These are phyloP conservation scores for Mythimna loreyi DNA, from an alignment of 2,888 invertebrate genomes.

Conservation along the genomic window DNA sequence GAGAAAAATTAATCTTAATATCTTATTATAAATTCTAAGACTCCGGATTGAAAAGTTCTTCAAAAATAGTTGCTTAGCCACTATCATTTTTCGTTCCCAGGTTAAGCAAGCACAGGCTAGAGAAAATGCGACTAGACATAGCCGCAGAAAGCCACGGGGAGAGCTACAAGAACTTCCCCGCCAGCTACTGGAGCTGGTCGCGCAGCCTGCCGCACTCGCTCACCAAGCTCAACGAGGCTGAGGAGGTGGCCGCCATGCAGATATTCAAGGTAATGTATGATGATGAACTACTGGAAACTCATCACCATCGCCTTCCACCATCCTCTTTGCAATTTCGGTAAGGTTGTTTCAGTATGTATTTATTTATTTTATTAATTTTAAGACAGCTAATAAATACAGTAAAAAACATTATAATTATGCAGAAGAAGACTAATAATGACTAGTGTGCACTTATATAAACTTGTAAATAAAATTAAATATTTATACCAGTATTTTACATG, in stretches of 20 bases:
- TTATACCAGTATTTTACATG: no score
- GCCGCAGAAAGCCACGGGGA: conserved; percentile 94
- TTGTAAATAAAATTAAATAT: no score
- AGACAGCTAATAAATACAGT: no score
- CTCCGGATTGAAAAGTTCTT: neutral
- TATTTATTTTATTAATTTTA: no score
- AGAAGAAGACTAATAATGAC: no score
- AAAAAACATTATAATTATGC: no score
- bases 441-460: no score
- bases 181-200: conserved; percentile 97
- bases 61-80: neutral
- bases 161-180: conserved; percentile 96
- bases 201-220: conserved; percentile 96
- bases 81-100: conserved; percentile 64
- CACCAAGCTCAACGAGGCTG: conserved; percentile 95
- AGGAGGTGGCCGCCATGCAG: conserved; percentile 96
- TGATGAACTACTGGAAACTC: neutral
- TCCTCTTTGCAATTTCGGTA: no score
- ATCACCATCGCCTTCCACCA: no score
- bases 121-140: conserved; percentile 91
- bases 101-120: conserved; percentile 95
- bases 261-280: conserved; percentile 93
- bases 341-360: no score
- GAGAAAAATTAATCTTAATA: no score
- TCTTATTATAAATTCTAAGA: neutral